A percentile compares a stretch with the other conserved stretches of the same genome.
phyloP scores from a whole-genome alignment of 1,140 invertebrate genomes.

The Kradibia gibbosae region DNA sequence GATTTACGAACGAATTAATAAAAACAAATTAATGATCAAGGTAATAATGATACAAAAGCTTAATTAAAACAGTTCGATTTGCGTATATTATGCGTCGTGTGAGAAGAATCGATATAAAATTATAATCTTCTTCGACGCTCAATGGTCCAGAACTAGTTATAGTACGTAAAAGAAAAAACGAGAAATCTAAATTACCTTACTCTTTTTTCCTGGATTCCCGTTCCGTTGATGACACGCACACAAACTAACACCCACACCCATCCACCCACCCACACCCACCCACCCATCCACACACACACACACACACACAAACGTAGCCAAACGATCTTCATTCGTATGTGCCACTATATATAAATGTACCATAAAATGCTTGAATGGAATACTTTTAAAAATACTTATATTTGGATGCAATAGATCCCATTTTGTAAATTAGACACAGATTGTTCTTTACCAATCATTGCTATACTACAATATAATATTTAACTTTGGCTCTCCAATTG shows the following conservation, averaged over 20 bases:
- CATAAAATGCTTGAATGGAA: conserved; percentile 56
- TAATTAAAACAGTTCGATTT: not conserved
- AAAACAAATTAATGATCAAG: conserved; percentile 1
- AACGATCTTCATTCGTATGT: conserved; percentile 52
- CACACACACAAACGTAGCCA: conserved; percentile 16
- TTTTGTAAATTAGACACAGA: not conserved
- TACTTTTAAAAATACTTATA: conserved; percentile 62
- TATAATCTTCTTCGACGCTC: conserved; percentile 10
- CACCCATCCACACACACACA: no score
- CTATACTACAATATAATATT: conserved; percentile 23
- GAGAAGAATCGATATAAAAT: conserved; percentile 9
- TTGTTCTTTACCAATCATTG: conserved; percentile 18
- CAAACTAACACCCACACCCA: no score
- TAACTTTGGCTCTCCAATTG: conserved; percentile 23
- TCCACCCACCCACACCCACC: no score
- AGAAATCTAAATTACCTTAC: conserved; percentile 10
- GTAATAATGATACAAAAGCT: not conserved
- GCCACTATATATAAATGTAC: conserved; percentile 59
- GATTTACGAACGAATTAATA: conserved; percentile 1
- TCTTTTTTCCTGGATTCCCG: not conserved
- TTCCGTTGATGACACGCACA: not conserved
- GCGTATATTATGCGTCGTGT: conserved; percentile 30
- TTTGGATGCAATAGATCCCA: conserved; percentile 54
- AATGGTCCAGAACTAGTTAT: conserved; percentile 43
- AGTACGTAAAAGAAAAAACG: conserved; percentile 32